Evolutionary conservation across 2,888 invertebrate genomes (phyloP), one percentile per base, ranked within the genome.

Genomic region (Priocnemis perturbator): DNA sequence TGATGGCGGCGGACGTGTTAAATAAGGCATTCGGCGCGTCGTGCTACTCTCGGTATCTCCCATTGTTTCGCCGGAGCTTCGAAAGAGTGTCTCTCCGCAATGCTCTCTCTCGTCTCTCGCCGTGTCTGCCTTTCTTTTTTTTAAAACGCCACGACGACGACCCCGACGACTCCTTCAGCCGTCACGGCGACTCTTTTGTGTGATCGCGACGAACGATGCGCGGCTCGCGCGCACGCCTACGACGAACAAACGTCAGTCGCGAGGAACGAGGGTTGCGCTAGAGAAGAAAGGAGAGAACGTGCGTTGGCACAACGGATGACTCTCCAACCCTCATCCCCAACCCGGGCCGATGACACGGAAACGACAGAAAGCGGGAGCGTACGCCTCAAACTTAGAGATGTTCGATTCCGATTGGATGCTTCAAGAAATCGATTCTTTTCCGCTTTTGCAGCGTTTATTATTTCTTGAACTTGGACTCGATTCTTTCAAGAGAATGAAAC

Each of bases 181-280:
- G 37, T 56, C 60, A 26, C 53, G 68, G 74, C 52, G 72, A 74
- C 68, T 61, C 68, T 74, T 73, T 73, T 71, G 71, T 73, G 70
- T 21, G 50, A 2, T 52, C 26, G 59, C 3, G 17, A 15, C 3
- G 17, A 15, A 19, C 45, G 64, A 61, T 60, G 48, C 23, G n/a
- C n/a, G n/a, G n/a, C n/a, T n/a, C n/a, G n/a, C n/a, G 71, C 23
- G 52, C 45, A 64, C 71, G 64, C 67, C 57, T 30, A 57, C 57
- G 17, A 61, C n/a, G 60, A 56, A 58, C 64, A 59, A 45, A 30
- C 67, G 57, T 64, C 53, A 64, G 52, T 64, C 61, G 62, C 55
- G 56, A 64, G 64, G 64, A 67, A 45, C 64, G 70, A 73, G 67
- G 71, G 71, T 73, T 73, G 63, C 62, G 67, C 57, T 9, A 44